Base-by-base conservation (phyloP, 1,140 invertebrate species). In the Zaprionus capensis region DNA sequence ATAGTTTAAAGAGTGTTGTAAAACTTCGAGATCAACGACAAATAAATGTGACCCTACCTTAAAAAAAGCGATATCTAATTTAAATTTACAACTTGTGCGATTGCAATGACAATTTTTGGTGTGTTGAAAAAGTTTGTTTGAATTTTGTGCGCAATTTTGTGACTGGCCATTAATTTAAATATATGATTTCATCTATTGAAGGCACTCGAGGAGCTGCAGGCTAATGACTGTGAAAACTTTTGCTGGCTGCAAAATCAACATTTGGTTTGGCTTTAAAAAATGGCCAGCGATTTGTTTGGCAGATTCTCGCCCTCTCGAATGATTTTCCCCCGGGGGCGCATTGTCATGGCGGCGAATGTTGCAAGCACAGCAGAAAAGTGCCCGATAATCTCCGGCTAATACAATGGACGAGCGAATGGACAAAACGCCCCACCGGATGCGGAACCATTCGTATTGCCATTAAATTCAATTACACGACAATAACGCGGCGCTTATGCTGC, bases 391-490 rank as follows among this genome's bases (percentile, higher is more conserved):
- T 78, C 71, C 28, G 69, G 78, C 85, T 79, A 84, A 84, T 81
- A 84, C 84, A 88, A 81, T 84, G 81, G 72, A 63, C 81, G 74
- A 78, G 66, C 61, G 62, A 87, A 81, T 83, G 81, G 72, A 71
- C 81, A 71, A 76, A 46, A 17, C 46, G 67, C 66, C 57, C 72
- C 51, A 64, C 81, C 75, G 76, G 77, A 67, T 72, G 68, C 56
- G 69, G 75, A 80, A 76, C 62, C 75, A 77, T 72, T 77, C 49
- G 79, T 71, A 79, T 83, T 73, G 85, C 84, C 75, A 84, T 88
- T 88, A 90, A 81, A 88, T 88, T 88, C 84, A 88, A 88, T 88
- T 88, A 88, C 82, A 88, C 58, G 85, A 90, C 85, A 90, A 88
- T 88, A 88, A 88, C 75, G 84, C 78, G 71, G 81, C 68, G 81